Percentiles rank a stretch among this genome's conserved stretches.
These are phyloP conservation scores for Stegodyphus mimosarum DNA, from an alignment of 1,140 invertebrate species.

Conservation along the genomic window DNA sequence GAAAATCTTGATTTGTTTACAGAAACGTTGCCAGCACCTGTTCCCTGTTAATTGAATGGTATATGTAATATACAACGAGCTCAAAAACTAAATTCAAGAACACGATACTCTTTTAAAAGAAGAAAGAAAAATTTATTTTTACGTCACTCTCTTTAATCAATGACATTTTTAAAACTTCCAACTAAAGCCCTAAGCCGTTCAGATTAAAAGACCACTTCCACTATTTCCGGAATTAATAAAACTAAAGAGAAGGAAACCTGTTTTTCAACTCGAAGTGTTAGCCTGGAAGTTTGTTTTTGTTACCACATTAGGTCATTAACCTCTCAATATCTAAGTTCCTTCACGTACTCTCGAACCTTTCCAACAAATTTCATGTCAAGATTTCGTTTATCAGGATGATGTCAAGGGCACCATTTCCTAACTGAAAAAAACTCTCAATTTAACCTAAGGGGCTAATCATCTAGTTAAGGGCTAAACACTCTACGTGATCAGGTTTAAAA, in stretches of 20 bases:
- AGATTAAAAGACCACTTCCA: constrained; percentile 33
- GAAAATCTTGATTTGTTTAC: too few relatives aligned
- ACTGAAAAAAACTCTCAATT: not conserved
- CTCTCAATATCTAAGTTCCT: not conserved
- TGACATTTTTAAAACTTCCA: not conserved
- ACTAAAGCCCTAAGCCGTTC: not conserved
- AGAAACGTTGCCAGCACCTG: too few relatives aligned
- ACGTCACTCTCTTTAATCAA: too few relatives aligned
- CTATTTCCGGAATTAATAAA: constrained; percentile 30
- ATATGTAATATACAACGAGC: too few relatives aligned
- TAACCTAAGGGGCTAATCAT: not conserved
- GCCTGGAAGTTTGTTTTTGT: too few relatives aligned
- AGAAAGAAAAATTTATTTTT: too few relatives aligned
- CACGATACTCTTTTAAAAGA: too few relatives aligned
- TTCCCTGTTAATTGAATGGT: too few relatives aligned
- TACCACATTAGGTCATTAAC: constrained; percentile 16
- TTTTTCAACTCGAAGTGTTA: too few relatives aligned
- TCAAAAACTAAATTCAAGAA: too few relatives aligned
- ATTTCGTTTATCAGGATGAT: constrained; percentile 10
- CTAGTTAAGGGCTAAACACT: too few relatives aligned
- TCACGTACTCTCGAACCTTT: constrained; percentile 25
- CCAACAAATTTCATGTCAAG: constrained; percentile 4
- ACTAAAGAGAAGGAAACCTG: not conserved
- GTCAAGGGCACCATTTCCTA: not conserved
- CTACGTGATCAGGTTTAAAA: too few relatives aligned